phyloP scores from a whole-genome alignment of 2,113 vertebrate genomes.

The Lota lota region DNA sequence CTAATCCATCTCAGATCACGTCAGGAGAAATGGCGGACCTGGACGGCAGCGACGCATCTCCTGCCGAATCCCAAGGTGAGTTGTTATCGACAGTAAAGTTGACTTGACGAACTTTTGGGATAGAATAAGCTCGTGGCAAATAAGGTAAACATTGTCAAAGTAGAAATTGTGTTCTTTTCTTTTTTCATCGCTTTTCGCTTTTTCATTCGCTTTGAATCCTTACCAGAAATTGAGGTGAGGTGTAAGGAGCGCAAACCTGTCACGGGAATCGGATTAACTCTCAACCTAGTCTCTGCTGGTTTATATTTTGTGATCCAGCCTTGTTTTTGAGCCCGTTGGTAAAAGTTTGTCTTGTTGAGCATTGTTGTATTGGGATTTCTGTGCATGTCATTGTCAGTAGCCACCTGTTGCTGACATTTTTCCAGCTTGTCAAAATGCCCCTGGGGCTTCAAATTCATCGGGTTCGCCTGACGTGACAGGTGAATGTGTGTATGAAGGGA shows the following conservation, averaged over 20 bases:
- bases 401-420: conserved; percentile 60
- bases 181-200: neutral
- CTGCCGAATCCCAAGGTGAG: conserved; percentile 74
- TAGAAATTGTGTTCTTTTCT: neutral
- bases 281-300: conserved; percentile 43
- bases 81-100: conserved; percentile 22
- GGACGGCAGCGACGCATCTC: conserved; percentile 70
- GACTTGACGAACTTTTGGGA: conserved; percentile 6
- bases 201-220: conserved; percentile 6
- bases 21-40: conserved; percentile 79
- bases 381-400: neutral
- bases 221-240: neutral
- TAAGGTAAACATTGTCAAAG: neutral
- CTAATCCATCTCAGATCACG: conserved; percentile 70
- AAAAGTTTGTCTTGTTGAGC: no score
- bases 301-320: neutral
- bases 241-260: conserved; percentile 29
- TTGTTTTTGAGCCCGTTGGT: no score
- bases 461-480: no score
- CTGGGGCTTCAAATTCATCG: no score
- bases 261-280: conserved; percentile 67
- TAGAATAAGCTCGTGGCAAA: accelerated
- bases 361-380: neutral
- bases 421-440: no score
- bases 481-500: no score